These are phyloP conservation scores for Drosophila tropicalis DNA, from an alignment of 1,140 invertebrate species.

Conservation along the genomic window DNA sequence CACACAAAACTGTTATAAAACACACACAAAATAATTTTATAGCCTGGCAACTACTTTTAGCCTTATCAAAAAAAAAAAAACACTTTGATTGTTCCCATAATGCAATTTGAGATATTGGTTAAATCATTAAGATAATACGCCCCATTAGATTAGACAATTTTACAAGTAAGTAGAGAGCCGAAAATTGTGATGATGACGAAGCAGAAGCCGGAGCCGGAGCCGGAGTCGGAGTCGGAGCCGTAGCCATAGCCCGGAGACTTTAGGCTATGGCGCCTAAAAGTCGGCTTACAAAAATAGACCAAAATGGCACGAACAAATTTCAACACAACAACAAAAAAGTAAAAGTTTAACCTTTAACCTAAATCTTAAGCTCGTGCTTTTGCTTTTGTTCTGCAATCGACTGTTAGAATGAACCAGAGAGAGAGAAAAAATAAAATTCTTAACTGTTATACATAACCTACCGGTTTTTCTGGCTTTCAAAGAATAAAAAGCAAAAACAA, in stretches of 20 bases:
- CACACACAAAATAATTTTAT: slow-evolving; percentile 42
- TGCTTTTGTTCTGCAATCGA: neutral
- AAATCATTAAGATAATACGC: slow-evolving; percentile 46
- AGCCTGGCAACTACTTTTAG: slow-evolving; percentile 37
- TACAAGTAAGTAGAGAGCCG: slow-evolving; percentile 12
- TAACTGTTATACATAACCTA: slow-evolving; percentile 43
- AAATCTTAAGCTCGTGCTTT: slow-evolving; percentile 44
- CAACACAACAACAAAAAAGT: slow-evolving; percentile 49
- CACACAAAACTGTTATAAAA: slow-evolving; percentile 59
- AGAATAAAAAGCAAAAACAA: slow-evolving; percentile 22
- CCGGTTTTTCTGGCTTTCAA: slow-evolving; percentile 53
- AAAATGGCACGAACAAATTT: slow-evolving; percentile 34
- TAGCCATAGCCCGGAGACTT: neutral
- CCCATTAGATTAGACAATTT: slow-evolving; percentile 28
- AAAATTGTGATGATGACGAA: too few relatives aligned
- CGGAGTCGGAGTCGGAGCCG: too few relatives aligned
- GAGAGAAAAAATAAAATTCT: slow-evolving; percentile 35
- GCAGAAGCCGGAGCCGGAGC: too few relatives aligned
- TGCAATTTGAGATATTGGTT: slow-evolving; percentile 38
- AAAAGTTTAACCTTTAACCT: slow-evolving; percentile 81
- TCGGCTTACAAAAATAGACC: slow-evolving; percentile 51
- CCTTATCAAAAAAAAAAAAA: neutral
- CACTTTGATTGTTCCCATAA: slow-evolving; percentile 14
- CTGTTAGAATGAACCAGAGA: neutral
- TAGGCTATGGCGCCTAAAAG: slow-evolving; percentile 67